Percentiles rank a stretch among this genome's conserved stretches.
These are phyloP conservation scores for Parotia lawesii DNA, from an alignment of 2,113 vertebrate species.

Conservation along the genomic window DNA sequence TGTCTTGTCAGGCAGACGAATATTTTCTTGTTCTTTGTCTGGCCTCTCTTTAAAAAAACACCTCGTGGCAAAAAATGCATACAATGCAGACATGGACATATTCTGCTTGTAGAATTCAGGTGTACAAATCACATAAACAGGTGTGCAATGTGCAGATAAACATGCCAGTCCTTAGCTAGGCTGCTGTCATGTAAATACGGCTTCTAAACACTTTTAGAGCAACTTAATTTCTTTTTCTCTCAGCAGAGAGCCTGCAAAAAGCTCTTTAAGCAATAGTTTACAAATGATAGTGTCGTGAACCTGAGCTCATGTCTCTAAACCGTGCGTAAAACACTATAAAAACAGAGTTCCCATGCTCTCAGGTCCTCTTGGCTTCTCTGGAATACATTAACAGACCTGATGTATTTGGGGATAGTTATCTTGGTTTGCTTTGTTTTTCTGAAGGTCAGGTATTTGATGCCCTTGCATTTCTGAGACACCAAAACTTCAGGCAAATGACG, in stretches of 20 bases:
- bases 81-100: accelerated
- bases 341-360: background rate
- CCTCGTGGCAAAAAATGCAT: background rate
- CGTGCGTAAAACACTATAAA: background rate
- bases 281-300: background rate
- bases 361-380: background rate
- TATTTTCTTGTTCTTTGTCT: background rate
- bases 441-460: background rate
- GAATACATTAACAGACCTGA: background rate
- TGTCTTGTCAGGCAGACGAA: background rate
- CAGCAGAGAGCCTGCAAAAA: background rate
- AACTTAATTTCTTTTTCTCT: background rate
- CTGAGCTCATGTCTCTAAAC: conserved; percentile 13
- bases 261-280: background rate
- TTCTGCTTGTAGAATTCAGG: background rate
- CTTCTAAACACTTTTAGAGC: background rate
- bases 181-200: background rate
- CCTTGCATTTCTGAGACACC: conserved; percentile 45
- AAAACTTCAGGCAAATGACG: background rate
- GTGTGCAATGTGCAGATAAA: background rate
- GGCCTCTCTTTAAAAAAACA: background rate
- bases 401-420: background rate
- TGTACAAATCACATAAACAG: background rate
- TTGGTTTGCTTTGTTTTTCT: background rate
- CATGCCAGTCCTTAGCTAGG: background rate